Conservation (phyloP, 2,113 vertebrate species). For the Toxotes jaculatrix region DNA sequence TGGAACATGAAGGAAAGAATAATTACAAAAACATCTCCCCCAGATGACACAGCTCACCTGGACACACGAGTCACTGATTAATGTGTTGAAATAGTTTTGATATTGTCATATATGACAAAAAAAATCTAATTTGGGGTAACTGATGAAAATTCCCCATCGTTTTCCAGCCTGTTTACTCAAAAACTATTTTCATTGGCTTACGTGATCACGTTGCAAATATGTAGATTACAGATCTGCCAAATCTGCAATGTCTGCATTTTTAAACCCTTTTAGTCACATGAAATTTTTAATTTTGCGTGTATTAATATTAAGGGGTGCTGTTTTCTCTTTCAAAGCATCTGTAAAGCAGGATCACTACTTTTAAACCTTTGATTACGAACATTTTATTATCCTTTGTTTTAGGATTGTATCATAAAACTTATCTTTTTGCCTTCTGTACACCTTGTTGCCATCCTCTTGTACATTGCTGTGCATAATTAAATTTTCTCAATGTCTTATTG, state of each 20-base stretch:
- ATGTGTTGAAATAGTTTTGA: not conserved
- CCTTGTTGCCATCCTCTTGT: conserved; percentile 27
- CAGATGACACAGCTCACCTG: not conserved
- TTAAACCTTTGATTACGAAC: not conserved
- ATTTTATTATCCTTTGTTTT: not conserved
- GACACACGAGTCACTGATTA: not conserved
- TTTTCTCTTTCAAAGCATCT: not conserved
- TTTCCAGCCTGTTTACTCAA: too few relatives aligned
- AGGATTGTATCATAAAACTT: not conserved
- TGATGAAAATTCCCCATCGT: not conserved
- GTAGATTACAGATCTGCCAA: not conserved
- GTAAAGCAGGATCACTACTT: not conserved
- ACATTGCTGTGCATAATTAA: conserved; percentile 9
- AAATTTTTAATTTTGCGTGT: not conserved
- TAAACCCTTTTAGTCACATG: not conserved
- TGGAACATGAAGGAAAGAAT: not conserved
- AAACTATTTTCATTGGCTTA: too few relatives aligned
- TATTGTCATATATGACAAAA: not conserved
- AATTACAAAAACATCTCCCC: not conserved
- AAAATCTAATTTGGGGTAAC: not conserved
- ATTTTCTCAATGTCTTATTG: conserved; percentile 1
- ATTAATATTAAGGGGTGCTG: not conserved
- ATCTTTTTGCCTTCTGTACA: conserved; percentile 14
- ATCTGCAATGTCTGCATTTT: not conserved
- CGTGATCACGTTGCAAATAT: not conserved